phyloP scores from a whole-genome alignment of 2,797 vertebrate genomes.

The Peromyscus melanophrys region DNA sequence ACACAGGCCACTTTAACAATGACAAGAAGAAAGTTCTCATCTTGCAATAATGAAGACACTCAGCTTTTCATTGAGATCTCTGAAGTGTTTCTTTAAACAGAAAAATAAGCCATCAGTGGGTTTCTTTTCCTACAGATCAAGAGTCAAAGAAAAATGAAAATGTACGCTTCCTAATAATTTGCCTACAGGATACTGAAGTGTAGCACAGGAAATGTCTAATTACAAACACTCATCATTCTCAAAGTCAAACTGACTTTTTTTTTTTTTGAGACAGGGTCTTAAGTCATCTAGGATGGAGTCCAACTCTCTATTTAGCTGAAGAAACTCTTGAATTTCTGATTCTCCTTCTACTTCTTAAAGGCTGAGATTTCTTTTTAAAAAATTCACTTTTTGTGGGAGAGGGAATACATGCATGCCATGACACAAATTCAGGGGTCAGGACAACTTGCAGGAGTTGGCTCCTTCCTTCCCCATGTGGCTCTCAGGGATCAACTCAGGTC shows the following conservation, averaged over 20 bases:
- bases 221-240: slow-evolving; percentile 38
- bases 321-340: not conserved
- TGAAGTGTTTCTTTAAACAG: not conserved
- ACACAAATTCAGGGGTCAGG: too few relatives aligned
- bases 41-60: not conserved
- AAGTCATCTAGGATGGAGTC: too few relatives aligned
- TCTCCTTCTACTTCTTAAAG: not conserved
- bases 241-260: slow-evolving; percentile 14
- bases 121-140: not conserved
- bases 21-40: not conserved
- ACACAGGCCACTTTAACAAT: not conserved
- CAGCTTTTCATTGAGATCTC: not conserved
- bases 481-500: not conserved
- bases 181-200: slow-evolving; percentile 25
- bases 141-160: slow-evolving; percentile 53
- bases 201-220: not conserved
- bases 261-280: not conserved
- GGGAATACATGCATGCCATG: too few relatives aligned
- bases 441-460: not conserved
- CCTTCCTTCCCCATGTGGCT: not conserved
- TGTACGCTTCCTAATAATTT: slow-evolving; percentile 23
- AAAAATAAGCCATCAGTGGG: not conserved
- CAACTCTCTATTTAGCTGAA: not conserved
- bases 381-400: too few relatives aligned
- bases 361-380: not conserved